Evolutionary conservation across 2,113 vertebrate genomes (phyloP).

Genomic region (Ctenomys sociabilis): DNA sequence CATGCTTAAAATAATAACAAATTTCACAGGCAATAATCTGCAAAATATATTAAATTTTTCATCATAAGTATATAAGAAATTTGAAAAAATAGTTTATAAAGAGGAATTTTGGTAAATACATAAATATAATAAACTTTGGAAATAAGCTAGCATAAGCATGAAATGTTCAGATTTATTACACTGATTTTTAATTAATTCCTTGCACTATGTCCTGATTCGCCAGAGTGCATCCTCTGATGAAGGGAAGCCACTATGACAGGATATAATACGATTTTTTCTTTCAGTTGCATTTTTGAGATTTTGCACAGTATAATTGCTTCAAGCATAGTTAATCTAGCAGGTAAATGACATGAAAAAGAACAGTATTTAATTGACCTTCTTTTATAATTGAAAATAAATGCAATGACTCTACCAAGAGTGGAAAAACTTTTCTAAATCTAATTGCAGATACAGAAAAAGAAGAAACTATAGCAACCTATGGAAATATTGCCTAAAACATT

Average conservation of each 20-base stretch:
- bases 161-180: background rate
- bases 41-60: background rate
- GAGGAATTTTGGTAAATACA: background rate
- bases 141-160: background rate
- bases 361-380: background rate
- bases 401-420: background rate
- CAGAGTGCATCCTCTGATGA: background rate
- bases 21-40: background rate
- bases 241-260: background rate
- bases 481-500: background rate
- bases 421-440: background rate
- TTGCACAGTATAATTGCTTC: background rate
- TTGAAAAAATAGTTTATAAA: background rate
- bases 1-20: background rate
- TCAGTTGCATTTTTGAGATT: background rate
- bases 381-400: background rate
- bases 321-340: background rate
- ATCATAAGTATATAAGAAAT: background rate
- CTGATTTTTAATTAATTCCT: background rate
- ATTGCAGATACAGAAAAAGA: background rate
- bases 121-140: background rate
- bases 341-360: background rate
- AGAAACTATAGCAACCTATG: background rate
- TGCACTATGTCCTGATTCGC: background rate
- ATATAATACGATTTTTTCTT: background rate